Evolutionary conservation across 2,797 vertebrate genomes (phyloP), one percentile per base, ranked within the genome.

Genomic region (Eutrigla gurnardus): DNA sequence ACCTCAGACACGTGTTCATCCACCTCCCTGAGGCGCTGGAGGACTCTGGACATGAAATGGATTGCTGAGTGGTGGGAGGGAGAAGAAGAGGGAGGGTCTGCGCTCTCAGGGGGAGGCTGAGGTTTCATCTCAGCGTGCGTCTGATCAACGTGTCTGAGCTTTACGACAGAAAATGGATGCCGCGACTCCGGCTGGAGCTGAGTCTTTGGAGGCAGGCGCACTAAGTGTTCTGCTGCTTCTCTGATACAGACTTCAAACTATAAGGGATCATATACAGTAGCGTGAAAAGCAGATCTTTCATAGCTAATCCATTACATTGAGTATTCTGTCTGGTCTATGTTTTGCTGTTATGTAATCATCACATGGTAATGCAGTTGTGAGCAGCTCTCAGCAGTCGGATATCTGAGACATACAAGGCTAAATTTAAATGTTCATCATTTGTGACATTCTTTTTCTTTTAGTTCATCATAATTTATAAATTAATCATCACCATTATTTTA

Each of bases 1-100:
- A 99, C 98, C 98, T 99, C 96, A 79, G 95, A 96, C 87, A 97
- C 90, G 92, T 96, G 94, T 69, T 98, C 96, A 47, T 99, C 98
- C 92, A 99, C 96, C 85, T 96, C 95, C 92, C 95, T 97, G 87
- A 99, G 96, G 82, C 97, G 97, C 85, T 96, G 95, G 73, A 98
- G 95, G 87, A 98, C 94, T 90, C 97, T 96, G 17, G 95, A 94
- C 86, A 99, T 95, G 72, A 95, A 95, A 90, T 94, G 89, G 14
- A 96, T 91, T 70, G 96, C 95, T 32, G 96, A 94, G 84, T 90
- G 95, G 90, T 91, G 77, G 79, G 96, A 93, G 8, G 94, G 72
- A 65, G 94, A 75, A 71, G 87, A 81, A 61, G 94, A 88, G 4
- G 89, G 70, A 40, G 80, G 78, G 42, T 92, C 92, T 88, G 91